phyloP scores from a whole-genome alignment of 2,113 vertebrate genomes.

The Anolis sagrei region DNA sequence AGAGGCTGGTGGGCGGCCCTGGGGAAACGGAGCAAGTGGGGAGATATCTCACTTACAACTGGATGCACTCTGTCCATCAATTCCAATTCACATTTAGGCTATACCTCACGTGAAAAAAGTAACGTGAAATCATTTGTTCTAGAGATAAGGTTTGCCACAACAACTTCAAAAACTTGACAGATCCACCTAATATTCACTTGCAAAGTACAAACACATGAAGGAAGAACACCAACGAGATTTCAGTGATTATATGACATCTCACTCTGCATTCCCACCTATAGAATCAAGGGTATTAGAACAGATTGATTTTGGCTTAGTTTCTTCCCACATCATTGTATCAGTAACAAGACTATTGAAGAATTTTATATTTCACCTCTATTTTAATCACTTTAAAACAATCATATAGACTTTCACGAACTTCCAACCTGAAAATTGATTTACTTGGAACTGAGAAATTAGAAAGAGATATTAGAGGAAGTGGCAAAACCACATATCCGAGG shows the following conservation, averaged over 20 bases:
- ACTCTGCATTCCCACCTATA: background rate
- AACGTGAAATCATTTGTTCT: conserved; percentile 21
- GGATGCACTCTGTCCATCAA: background rate
- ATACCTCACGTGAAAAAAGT: background rate
- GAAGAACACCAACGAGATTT: background rate
- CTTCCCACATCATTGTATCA: background rate
- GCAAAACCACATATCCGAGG: too few relatives aligned
- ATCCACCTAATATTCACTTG: background rate
- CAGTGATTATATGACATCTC: too few relatives aligned
- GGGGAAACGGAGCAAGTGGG: conserved; percentile 17
- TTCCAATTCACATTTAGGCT: background rate
- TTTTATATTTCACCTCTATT: background rate
- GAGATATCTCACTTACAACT: background rate
- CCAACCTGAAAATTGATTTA: background rate
- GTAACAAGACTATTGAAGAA: background rate
- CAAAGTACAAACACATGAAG: background rate
- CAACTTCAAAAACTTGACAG: background rate
- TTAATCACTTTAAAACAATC: background rate
- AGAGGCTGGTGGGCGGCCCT: conserved; percentile 94
- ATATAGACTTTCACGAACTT: background rate
- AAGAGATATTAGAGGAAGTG: too few relatives aligned
- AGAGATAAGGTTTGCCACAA: background rate
- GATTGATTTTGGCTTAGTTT: too few relatives aligned
- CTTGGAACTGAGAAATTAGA: background rate
- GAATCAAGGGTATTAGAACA: background rate